Evolutionary conservation across 2,888 invertebrate species (phyloP), one percentile per base, ranked within the genome.

Genomic region (Altica lythri): DNA sequence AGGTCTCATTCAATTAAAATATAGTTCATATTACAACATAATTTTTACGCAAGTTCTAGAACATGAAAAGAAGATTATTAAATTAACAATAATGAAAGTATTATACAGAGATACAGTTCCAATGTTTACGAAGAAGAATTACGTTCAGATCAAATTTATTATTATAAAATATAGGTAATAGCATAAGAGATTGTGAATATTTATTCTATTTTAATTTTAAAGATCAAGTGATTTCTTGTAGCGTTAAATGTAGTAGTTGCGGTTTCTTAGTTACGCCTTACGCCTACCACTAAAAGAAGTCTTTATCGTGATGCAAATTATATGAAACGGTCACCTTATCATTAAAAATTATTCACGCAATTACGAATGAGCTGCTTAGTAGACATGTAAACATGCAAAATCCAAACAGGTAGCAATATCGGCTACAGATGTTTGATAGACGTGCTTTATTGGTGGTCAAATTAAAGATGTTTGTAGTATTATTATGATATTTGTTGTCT

Each of bases 261-360:
- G 47, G 47, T 38, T 37, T 38, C 19, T 22, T 48, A 48, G 47
- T 18, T 29, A 48, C 38, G 29, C 22, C 40, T 40, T 10, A 40
- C 40, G 16, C 46, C 34, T 22, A 34, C 34, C 18, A 12, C 17
- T 12, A 18, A 22, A 43, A 35, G 29, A 29, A 34, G 17, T 48
- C 29, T 35, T 18, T 48, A 38, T 38, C 25, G 18, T 17, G 25
- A 48, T 18, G 38, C 47, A 18, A 38, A 48, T 48, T 37, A 25
- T 37, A 17, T 19, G 37, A 8, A 48, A 38, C 38, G 27, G 25
- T 29, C 27, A 37, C 37, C 47, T 17, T 37, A 18, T 27, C 22
- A 38, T 48, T 48, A 48, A 25, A 27, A 37, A 48, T 48, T 48
- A 37, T 48, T 48, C 47, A 47, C 27, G 47, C 47, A 37, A 47